These are phyloP conservation scores for Megalops cyprinoides DNA, from an alignment of 2,797 vertebrate species.

Conservation along the genomic window DNA sequence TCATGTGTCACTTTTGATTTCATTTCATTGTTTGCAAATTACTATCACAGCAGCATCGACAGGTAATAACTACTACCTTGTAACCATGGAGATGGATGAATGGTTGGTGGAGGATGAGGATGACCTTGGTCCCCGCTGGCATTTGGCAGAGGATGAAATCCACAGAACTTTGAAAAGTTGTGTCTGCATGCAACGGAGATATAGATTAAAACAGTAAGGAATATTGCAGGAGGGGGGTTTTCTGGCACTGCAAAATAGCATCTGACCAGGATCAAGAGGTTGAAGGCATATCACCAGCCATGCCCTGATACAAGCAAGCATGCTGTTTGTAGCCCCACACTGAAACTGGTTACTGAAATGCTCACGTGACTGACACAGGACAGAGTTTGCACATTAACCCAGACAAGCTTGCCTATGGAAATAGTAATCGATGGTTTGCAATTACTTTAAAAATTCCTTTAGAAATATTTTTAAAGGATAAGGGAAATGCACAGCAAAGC, in stretches of 20 bases:
- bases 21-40: no score
- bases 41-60: no score
- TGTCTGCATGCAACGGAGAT: neutral
- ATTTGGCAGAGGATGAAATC: neutral
- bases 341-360: no score
- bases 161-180: neutral
- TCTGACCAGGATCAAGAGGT: neutral
- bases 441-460: neutral
- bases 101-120: neutral
- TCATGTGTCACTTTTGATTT: no score
- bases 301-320: neutral
- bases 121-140: neutral
- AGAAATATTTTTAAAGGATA: neutral
- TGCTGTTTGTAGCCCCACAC: neutral
- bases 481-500: neutral
- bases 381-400: no score
- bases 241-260: neutral
- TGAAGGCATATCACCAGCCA: neutral
- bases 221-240: neutral
- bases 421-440: neutral
- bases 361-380: no score
- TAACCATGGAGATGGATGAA: no score
- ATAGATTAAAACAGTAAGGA: neutral
- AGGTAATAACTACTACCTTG: no score
- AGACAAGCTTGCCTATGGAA: neutral